Conservation (phyloP, 1,140 invertebrate genomes). For the Phocides pigmalion region DNA sequence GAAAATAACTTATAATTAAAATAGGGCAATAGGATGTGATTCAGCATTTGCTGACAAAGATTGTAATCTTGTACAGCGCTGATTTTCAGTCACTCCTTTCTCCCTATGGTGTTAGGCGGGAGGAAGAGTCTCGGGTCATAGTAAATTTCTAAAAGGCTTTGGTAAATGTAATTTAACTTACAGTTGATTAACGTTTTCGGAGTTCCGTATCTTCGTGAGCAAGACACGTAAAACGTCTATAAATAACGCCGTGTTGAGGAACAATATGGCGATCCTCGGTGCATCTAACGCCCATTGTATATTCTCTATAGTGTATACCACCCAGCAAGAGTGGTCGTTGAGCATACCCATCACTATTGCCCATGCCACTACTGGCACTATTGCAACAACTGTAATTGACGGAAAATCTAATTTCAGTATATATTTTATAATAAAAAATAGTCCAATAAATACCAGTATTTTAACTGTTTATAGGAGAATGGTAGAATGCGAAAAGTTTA, state of each 20-base stretch:
- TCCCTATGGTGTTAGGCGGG: too few species aligned
- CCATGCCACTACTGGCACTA: conserved; percentile 82
- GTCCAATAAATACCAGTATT: background rate
- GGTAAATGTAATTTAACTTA: conserved; percentile 52
- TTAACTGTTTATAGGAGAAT: too few species aligned
- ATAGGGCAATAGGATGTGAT: too few species aligned
- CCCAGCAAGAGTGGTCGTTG: conserved; percentile 83
- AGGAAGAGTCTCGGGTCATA: too few species aligned
- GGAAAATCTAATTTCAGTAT: conserved; percentile 11
- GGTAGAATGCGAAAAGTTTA: too few species aligned
- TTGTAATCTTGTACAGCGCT: too few species aligned
- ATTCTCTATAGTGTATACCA: conserved; percentile 76
- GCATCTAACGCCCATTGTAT: conserved; percentile 84
- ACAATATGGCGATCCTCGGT: conserved; percentile 81
- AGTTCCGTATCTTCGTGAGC: conserved; percentile 80
- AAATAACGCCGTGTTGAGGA: conserved; percentile 80
- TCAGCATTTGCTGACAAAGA: too few species aligned
- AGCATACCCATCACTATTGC: conserved; percentile 68
- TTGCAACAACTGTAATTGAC: conserved; percentile 70
- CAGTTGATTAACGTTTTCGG: conserved; percentile 78
- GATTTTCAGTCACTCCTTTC: too few species aligned
- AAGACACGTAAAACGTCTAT: conserved; percentile 83
- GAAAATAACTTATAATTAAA: too few species aligned
- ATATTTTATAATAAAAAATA: background rate
- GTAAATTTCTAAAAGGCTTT: conserved; percentile 4